Conservation (phyloP, 2,113 vertebrate species). For the Hemibagrus wyckioides region DNA sequence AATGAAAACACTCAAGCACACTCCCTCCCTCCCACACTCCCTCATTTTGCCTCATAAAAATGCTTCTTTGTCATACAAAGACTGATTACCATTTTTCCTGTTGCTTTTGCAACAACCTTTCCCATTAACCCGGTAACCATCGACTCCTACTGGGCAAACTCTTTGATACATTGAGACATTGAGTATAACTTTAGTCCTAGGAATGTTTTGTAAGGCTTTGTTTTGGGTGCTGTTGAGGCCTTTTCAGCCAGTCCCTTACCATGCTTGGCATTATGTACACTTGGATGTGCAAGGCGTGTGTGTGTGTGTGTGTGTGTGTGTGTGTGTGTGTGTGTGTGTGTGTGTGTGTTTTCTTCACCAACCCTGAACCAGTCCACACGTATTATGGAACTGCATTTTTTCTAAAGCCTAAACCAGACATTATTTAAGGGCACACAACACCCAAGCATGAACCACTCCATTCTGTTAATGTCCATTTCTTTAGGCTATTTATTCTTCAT, state of each 20-base stretch:
- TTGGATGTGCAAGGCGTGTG: background rate
- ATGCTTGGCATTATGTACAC: constrained; percentile 20
- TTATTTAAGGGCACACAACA: constrained; percentile 26
- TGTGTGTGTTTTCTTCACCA: constrained; percentile 15
- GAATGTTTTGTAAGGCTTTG: constrained; percentile 13
- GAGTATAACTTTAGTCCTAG: background rate
- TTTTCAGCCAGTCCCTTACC: background rate
- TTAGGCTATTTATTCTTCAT: background rate
- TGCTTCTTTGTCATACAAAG: constrained; percentile 51
- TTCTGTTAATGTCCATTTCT: constrained; percentile 21
- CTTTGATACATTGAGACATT: background rate
- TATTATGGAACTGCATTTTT: constrained; percentile 22
- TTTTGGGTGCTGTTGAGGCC: constrained; percentile 9
- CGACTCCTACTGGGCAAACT: background rate
- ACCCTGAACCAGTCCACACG: background rate
- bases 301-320: background rate
- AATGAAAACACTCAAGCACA: constrained; percentile 19
- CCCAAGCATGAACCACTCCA: constrained; percentile 31
- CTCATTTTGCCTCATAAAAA: constrained; percentile 33
- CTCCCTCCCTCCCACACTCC: constrained; percentile 3
- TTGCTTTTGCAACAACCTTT: constrained; percentile 36
- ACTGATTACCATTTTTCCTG: constrained; percentile 17
- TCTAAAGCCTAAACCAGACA: constrained; percentile 10
- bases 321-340: background rate
- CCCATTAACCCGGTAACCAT: constrained; percentile 18